Evolutionary conservation across 2,113 vertebrate species (phyloP).

Genomic region (Menidia beryllina): DNA sequence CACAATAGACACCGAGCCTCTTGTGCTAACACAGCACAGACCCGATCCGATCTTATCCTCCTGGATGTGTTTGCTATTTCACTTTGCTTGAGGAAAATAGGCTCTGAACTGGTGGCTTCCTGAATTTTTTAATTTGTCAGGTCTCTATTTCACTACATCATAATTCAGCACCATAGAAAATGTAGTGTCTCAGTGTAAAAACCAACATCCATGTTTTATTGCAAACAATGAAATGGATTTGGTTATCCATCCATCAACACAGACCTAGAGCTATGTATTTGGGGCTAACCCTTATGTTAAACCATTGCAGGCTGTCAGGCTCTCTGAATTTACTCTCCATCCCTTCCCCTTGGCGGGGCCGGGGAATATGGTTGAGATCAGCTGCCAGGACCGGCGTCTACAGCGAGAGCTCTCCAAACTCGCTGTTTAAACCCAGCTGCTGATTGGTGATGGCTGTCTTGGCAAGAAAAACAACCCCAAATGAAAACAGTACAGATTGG

Average conservation of each 20-base stretch:
- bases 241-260: constrained; percentile 78
- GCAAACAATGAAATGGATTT: constrained; percentile 73
- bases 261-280: constrained; percentile 55
- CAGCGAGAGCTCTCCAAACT: constrained; percentile 62
- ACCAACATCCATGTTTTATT: constrained; percentile 71
- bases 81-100: constrained; percentile 26
- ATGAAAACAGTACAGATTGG: constrained; percentile 88
- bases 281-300: constrained; percentile 65
- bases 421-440: constrained; percentile 73
- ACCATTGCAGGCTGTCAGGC: constrained; percentile 73
- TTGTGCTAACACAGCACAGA: constrained; percentile 35
- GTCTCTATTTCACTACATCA: constrained; percentile 19
- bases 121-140: constrained; percentile 19
- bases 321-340: constrained; percentile 69
- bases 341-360: constrained; percentile 55
- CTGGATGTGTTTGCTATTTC: constrained; percentile 38
- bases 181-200: constrained; percentile 66
- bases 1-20: constrained; percentile 33
- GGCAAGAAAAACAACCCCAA: constrained; percentile 88
- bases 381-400: constrained; percentile 60
- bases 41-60: constrained; percentile 32
- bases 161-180: constrained; percentile 51
- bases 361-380: constrained; percentile 70
- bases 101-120: constrained; percentile 23
- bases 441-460: constrained; percentile 82